Evolutionary conservation across 2,113 vertebrate species (phyloP).

Genomic region (Calypte anna): DNA sequence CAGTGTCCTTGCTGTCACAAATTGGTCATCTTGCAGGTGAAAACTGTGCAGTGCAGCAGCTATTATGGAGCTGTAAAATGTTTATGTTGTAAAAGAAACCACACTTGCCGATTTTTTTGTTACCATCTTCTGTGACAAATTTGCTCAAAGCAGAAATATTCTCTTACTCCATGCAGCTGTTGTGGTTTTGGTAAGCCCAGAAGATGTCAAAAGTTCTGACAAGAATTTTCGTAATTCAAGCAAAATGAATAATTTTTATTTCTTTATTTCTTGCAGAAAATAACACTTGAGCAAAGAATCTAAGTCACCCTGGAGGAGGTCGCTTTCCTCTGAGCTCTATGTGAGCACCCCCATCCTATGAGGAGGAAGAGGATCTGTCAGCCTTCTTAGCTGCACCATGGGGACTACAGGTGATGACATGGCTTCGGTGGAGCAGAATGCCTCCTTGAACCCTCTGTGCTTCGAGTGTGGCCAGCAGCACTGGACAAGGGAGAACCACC

Average conservation of each 20-base stretch:
- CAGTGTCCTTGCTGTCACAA: slow-evolving; percentile 31
- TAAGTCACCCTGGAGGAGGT: background rate
- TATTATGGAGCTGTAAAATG: background rate
- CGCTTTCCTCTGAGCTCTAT: background rate
- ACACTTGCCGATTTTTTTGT: background rate
- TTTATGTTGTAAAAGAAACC: background rate
- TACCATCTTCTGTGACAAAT: background rate
- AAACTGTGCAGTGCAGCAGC: background rate
- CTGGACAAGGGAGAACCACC: slow-evolving; percentile 93
- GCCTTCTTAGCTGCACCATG: slow-evolving; percentile 75
- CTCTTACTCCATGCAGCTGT: background rate
- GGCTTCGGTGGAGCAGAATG: slow-evolving; percentile 80
- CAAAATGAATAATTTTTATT: background rate
- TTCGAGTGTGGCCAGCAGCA: slow-evolving; percentile 96
- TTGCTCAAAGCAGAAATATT: background rate
- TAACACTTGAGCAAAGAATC: background rate
- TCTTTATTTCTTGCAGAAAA: slow-evolving; percentile 58
- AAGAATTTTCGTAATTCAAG: background rate
- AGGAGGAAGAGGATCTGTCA: background rate
- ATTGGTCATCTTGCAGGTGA: slow-evolving; percentile 13
- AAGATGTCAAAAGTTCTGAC: background rate
- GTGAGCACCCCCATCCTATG: background rate
- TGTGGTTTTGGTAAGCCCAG: background rate
- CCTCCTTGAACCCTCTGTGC: slow-evolving; percentile 89
- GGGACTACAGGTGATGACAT: slow-evolving; percentile 88